Evolutionary conservation across 2,888 invertebrate genomes (phyloP).

Genomic region (Diarsia brunnea): DNA sequence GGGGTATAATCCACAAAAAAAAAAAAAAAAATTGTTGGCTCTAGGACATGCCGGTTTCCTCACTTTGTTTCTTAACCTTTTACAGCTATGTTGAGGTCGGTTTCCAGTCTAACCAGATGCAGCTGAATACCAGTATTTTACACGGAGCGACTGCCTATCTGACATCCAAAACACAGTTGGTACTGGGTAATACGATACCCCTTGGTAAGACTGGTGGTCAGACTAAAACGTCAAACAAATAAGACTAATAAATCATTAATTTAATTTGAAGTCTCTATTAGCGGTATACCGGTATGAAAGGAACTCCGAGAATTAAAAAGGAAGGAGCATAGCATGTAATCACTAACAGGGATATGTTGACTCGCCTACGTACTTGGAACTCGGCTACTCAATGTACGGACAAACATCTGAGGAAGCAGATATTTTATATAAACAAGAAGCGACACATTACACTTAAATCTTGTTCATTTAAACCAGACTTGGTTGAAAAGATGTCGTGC

Average conservation of each 20-base stretch:
- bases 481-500: background rate
- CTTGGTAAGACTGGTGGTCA: background rate
- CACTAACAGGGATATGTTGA: slow-evolving; percentile 46
- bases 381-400: slow-evolving; percentile 39
- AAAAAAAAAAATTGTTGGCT: no score
- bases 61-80: background rate
- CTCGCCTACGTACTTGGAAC: slow-evolving; percentile 39
- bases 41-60: no score
- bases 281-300: background rate
- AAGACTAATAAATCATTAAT: slow-evolving; percentile 8
- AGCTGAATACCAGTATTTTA: background rate
- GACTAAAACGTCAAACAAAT: background rate
- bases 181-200: background rate
- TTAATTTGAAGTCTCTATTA: slow-evolving; percentile 26
- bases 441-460: background rate
- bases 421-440: slow-evolving; percentile 18
- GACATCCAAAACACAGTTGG: background rate
- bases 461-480: background rate
- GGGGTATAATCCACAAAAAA: no score
- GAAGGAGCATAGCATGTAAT: slow-evolving; percentile 28
- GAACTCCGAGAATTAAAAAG: slow-evolving; percentile 32
- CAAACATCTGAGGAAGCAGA: slow-evolving; percentile 35
- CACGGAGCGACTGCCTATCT: background rate
- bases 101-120: background rate
- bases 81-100: background rate